Base-by-base conservation (phyloP, 2,888 invertebrate species). In the Bellardia bayeri region DNA sequence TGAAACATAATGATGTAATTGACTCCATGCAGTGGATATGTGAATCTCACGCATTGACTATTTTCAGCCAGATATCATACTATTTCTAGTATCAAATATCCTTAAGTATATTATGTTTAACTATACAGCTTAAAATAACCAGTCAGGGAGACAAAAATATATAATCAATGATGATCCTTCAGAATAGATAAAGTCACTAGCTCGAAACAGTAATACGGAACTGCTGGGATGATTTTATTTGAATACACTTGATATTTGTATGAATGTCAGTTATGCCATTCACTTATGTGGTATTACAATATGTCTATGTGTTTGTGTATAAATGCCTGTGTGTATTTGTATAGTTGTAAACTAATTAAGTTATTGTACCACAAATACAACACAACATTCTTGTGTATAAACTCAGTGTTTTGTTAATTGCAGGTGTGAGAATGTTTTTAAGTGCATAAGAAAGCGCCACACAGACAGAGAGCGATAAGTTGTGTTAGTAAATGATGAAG, bases 311-410 rank as follows among this genome's bases (percentile, higher is more conserved):
- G 74, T 58, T 16, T 61, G 37, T 4, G 23, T 51, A 16, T 37
- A 45, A 64, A 14, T 54, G 2, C 30, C 0, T 58, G 56, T 61
- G n/a, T 16, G n/a, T 69, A 9, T 71, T 3, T 85, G 56, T 71
- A 6, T 45, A n/a, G 71, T 40, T 85, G 61, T 72, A 33, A 33
- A 64, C 84, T 84, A 87, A 87, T 87, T 84, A 87, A 84, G 87
- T 87, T 82, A 81, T 84, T 74, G 37, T 33, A 84, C 87, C 84
- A 84, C 87, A 87, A 74, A 84, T 61, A 37, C 61, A 84, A 80
- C 30, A 68, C 16, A 84, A 79, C 23, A 71, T 83, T 56, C 33
- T 37, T 76, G 51, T 71, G 69, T 64, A 23, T 85, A 9, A 71
- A 63, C 23, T 76, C n/a, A 23, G 63, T 85, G 58, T 82, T 58